These are phyloP conservation scores for Alectura lathami DNA, from an alignment of 2,113 vertebrate genomes.

Conservation along the genomic window DNA sequence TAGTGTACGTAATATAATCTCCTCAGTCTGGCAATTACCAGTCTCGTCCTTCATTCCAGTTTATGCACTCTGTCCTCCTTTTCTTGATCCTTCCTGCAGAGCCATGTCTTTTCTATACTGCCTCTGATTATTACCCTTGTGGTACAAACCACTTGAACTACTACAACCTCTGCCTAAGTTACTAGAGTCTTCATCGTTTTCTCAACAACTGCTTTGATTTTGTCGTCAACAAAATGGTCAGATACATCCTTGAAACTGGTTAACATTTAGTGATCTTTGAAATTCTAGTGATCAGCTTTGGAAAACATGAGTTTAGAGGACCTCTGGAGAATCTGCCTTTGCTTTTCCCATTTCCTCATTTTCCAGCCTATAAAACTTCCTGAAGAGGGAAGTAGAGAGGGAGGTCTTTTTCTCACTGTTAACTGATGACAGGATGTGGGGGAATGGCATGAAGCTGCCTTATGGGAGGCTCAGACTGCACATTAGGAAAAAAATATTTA, in stretches of 20 bases:
- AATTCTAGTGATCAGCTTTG: background rate
- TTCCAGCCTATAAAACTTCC: background rate
- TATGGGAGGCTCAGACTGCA: background rate
- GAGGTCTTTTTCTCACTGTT: background rate
- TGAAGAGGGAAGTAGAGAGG: background rate
- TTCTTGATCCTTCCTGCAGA: background rate
- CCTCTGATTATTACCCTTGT: background rate
- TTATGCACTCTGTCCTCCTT: background rate
- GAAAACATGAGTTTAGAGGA: background rate
- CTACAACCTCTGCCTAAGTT: background rate
- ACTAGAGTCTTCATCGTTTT: background rate
- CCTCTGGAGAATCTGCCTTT: background rate
- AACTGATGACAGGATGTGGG: background rate
- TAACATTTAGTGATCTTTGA: slow-evolving; percentile 23
- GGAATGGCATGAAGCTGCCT: background rate
- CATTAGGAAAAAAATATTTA: background rate
- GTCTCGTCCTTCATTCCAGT: background rate
- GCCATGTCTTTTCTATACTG: background rate
- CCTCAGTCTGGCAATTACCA: background rate
- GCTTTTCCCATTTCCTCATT: background rate
- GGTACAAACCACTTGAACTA: background rate
- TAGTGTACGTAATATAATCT: background rate
- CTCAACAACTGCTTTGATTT: background rate
- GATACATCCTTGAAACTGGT: background rate
- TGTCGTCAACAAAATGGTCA: background rate